Evolutionary conservation across 2,113 vertebrate genomes (phyloP).

Genomic region (Nymphicus hollandicus): DNA sequence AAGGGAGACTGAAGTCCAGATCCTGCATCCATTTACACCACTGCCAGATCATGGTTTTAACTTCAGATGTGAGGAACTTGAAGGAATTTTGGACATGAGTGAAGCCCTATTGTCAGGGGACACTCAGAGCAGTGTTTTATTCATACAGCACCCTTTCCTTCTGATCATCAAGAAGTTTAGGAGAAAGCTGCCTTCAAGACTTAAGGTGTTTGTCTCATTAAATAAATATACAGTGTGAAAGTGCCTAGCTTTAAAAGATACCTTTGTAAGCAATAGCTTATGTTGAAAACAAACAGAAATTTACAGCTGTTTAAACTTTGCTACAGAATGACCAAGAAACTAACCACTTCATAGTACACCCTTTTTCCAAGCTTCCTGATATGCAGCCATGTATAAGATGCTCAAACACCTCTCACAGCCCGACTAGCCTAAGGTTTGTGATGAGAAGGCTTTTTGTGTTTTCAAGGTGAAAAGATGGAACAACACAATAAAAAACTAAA

Average conservation of each 20-base stretch:
- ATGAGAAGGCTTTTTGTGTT: neutral
- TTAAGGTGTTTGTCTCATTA: constrained; percentile 23
- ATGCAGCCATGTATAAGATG: neutral
- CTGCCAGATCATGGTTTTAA: neutral
- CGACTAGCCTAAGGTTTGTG: neutral
- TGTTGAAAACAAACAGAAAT: constrained; percentile 15
- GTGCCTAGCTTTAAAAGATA: neutral
- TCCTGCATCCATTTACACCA: neutral
- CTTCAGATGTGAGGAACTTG: neutral
- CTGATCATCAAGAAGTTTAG: neutral
- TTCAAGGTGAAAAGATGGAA: constrained; percentile 54
- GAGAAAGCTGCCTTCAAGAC: neutral
- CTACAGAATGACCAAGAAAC: neutral
- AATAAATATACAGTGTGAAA: neutral
- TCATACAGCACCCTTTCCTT: neutral
- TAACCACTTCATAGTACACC: neutral
- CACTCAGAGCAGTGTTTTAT: neutral
- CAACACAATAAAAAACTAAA: constrained; percentile 16
- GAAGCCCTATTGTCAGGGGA: neutral
- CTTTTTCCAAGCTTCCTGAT: neutral
- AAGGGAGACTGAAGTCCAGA: neutral
- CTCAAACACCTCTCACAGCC: neutral
- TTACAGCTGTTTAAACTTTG: neutral
- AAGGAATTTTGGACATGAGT: neutral
- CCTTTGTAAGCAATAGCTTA: neutral